Evolutionary conservation across 1,140 invertebrate species (phyloP).

Genomic region (Drosophila triauraria): DNA sequence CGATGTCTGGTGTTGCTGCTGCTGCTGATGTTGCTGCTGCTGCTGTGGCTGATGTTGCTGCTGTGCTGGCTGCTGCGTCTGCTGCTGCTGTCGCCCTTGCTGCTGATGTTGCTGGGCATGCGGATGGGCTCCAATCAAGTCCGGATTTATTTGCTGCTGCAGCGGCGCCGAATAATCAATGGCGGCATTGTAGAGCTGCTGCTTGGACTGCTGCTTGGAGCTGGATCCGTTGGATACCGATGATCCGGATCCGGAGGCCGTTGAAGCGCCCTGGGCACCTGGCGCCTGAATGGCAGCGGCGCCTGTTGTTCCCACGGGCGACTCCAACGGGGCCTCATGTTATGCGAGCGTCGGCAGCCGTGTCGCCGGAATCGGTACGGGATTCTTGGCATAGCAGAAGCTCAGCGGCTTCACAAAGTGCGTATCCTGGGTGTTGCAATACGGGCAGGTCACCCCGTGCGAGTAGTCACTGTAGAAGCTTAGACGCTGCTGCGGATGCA

Average conservation of each 20-base stretch:
- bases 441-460: slow-evolving; percentile 95
- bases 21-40: slow-evolving; percentile 30
- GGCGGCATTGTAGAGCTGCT: slow-evolving; percentile 72
- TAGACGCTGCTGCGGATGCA: slow-evolving; percentile 93
- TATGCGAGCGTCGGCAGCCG: slow-evolving; percentile 92
- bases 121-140: slow-evolving; percentile 81
- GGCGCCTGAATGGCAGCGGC: slow-evolving; percentile 38
- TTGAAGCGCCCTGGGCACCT: slow-evolving; percentile 60
- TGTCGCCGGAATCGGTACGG: slow-evolving; percentile 88
- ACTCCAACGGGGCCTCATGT: slow-evolving; percentile 90
- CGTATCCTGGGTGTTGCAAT: slow-evolving; percentile 95
- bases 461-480: slow-evolving; percentile 98
- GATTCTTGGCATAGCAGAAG: slow-evolving; percentile 91
- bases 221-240: slow-evolving; percentile 5
- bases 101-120: slow-evolving; percentile 80
- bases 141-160: slow-evolving; percentile 81
- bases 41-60: slow-evolving; percentile 26
- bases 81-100: slow-evolving; percentile 65
- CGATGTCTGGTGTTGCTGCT: slow-evolving; percentile 59
- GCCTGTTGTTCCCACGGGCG: slow-evolving; percentile 55
- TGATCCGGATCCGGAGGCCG: slow-evolving; percentile 39
- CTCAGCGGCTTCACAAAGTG: slow-evolving; percentile 97
- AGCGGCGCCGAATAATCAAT: slow-evolving; percentile 82
- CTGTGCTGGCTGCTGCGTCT: slow-evolving; percentile 43
- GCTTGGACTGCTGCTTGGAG: slow-evolving; percentile 43